phyloP scores from a whole-genome alignment of 2,113 vertebrate species.

The Furnarius figulus region DNA sequence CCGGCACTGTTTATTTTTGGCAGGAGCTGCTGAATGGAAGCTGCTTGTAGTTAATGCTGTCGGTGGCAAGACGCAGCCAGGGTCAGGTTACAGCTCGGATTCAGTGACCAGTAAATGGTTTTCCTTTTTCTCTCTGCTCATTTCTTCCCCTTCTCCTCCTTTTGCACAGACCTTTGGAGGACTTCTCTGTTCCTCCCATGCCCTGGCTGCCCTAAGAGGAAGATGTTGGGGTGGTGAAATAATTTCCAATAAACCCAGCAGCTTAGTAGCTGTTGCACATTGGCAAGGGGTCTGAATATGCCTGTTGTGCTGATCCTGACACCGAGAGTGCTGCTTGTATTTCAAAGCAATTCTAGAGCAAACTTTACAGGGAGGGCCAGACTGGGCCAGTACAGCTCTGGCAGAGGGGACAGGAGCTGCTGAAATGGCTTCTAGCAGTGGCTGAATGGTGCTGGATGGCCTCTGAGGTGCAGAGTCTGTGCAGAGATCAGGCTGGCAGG shows the following conservation, averaged over 20 bases:
- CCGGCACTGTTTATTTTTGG: slow-evolving; percentile 65
- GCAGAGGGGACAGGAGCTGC: not conserved
- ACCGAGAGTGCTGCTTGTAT: not conserved
- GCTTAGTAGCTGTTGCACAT: accelerated
- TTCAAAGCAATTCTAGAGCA: not conserved
- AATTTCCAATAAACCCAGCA: not conserved
- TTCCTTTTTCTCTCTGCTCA: not conserved
- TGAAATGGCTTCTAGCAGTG: not conserved
- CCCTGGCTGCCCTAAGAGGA: not conserved
- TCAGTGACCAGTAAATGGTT: slow-evolving; percentile 25
- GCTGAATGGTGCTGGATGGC: not conserved
- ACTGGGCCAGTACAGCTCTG: not conserved
- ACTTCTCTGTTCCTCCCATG: not conserved
- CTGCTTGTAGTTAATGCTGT: slow-evolving; percentile 64
- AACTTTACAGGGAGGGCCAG: not conserved
- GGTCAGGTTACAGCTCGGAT: slow-evolving; percentile 62
- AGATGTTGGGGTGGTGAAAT: not conserved
- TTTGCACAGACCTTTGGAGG: not conserved
- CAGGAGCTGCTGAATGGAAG: slow-evolving; percentile 66
- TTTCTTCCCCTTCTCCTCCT: not conserved
- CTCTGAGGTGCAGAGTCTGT: not conserved
- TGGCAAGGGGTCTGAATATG: not conserved
- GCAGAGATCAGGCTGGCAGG: not conserved
- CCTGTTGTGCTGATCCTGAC: not conserved
- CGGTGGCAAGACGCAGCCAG: slow-evolving; percentile 30